Evolutionary conservation across 2,888 invertebrate species (phyloP).

Genomic region (Trypoxylon attenuatum): DNA sequence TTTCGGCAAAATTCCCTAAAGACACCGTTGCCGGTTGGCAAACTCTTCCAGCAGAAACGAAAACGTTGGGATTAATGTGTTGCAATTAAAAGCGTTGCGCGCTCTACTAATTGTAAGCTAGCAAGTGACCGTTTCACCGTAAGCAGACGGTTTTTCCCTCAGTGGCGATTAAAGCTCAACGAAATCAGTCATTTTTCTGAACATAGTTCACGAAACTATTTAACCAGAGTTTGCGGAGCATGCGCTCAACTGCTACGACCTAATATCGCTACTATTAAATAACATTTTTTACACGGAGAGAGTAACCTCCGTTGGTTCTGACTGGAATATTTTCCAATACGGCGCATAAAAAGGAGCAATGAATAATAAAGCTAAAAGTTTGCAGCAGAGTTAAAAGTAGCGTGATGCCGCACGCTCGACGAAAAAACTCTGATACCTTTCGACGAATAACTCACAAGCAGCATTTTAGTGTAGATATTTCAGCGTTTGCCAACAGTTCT

Average conservation of each 20-base stretch:
- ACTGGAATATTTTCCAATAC: too few species aligned
- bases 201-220: slow-evolving; percentile 17
- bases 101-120: too few species aligned
- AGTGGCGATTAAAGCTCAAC: background rate
- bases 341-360: too few species aligned
- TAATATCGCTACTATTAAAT: slow-evolving; percentile 25
- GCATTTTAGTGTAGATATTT: too few species aligned
- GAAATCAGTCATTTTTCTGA: background rate
- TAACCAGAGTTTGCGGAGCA: slow-evolving; percentile 8
- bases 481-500: too few species aligned
- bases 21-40: slow-evolving; percentile 21
- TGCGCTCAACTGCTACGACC: slow-evolving; percentile 10
- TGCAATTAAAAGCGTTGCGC: slow-evolving; percentile 50
- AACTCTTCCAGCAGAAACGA: slow-evolving; percentile 26
- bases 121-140: slow-evolving; percentile 11
- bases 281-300: slow-evolving; percentile 19
- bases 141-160: background rate
- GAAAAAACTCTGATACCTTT: too few species aligned
- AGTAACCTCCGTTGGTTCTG: too few species aligned
- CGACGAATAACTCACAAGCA: too few species aligned
- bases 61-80: slow-evolving; percentile 50
- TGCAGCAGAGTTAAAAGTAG: too few species aligned
- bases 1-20: slow-evolving; percentile 13
- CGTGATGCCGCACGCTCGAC: too few species aligned
- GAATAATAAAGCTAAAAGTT: too few species aligned